Conservation (phyloP, 2,113 vertebrate genomes). For the Coptodon bakossiorum region DNA sequence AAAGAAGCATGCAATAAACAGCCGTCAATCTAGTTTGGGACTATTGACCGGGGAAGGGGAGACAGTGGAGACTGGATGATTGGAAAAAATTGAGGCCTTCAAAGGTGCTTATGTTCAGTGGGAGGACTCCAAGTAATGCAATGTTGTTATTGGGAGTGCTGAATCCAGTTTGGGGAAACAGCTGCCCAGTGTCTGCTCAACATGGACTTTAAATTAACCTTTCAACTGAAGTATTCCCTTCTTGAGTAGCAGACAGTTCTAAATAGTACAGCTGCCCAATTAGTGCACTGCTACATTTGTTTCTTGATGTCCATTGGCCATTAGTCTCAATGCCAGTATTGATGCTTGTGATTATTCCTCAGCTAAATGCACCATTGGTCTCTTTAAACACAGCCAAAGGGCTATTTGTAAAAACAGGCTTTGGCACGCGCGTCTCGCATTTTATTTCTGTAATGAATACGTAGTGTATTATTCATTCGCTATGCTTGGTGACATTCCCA, state of each 20-base stretch:
- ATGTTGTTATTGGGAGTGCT: not conserved
- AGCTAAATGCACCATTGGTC: slow-evolving; percentile 39
- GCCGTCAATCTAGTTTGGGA: slow-evolving; percentile 36
- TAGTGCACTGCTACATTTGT: slow-evolving; percentile 32
- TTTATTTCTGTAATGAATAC: slow-evolving; percentile 54
- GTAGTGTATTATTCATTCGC: slow-evolving; percentile 26
- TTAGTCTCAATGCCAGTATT: slow-evolving; percentile 35
- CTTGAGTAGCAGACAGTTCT: not conserved
- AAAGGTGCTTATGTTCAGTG: not conserved
- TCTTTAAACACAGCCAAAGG: slow-evolving; percentile 30
- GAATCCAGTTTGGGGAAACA: not conserved
- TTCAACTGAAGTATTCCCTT: not conserved
- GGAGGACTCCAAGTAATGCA: not conserved
- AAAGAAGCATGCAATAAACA: slow-evolving; percentile 48
- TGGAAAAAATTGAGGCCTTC: not conserved
- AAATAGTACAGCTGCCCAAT: slow-evolving; percentile 5
- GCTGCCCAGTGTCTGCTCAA: not conserved
- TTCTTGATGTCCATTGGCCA: slow-evolving; percentile 15
- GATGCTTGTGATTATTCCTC: slow-evolving; percentile 45
- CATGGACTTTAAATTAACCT: not conserved
- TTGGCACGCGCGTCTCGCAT: slow-evolving; percentile 27
- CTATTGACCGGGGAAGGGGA: not conserved
- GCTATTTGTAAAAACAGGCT: slow-evolving; percentile 30
- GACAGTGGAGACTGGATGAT: not conserved
- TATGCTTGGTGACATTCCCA: slow-evolving; percentile 31